Base-by-base conservation (phyloP, 2,113 vertebrate species). In the Burhinus oedicnemus region DNA sequence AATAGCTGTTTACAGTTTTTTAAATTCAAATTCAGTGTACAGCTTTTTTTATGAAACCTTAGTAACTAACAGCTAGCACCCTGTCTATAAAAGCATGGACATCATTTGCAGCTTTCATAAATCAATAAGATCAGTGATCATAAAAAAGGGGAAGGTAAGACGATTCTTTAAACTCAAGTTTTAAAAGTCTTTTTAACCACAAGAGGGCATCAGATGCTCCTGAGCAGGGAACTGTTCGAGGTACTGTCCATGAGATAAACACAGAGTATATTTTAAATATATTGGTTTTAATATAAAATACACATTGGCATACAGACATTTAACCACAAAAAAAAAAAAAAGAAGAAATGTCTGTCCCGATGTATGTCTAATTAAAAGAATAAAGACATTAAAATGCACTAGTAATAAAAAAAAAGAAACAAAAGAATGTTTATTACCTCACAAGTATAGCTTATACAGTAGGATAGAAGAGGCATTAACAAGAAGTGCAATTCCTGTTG, bases 1-100 rank as follows among this genome's bases (percentile, higher is more conserved):
- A 98, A 98, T 98, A 98, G 85, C 93, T 97, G 97, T 98, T 98
- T 98, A 98, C 97, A 98, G 87, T 98, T 98, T 98, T 98, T 98
- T 97, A 97, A 98, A 98, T 93, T 98, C 89, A 91, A 95, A 97
- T 94, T 97, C 92, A 97, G 78, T 98, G 98, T 98, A 98, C 98
- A 98, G 98, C 83, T 95, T 98, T 98, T 40, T 98, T 96, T 96
- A 97, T 96, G 95, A 97, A 97, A 98, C 6, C 17, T 97, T 97
- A 97, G 62, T 94, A 98, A 97, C 96, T 98, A 98, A 98, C 97
- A 93, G 91, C 95, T 97, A 94, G 95, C 70, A 83, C 87, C 85
- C 60, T 96, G 49, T 94, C 94, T 97, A 81, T 87, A 95, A 89
- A 97, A 87, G 74, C 69, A 68, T 97, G 94, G 90, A 82, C 51